Base-by-base conservation (phyloP, 2,113 vertebrate genomes). In the Tychaedon coryphoeus region DNA sequence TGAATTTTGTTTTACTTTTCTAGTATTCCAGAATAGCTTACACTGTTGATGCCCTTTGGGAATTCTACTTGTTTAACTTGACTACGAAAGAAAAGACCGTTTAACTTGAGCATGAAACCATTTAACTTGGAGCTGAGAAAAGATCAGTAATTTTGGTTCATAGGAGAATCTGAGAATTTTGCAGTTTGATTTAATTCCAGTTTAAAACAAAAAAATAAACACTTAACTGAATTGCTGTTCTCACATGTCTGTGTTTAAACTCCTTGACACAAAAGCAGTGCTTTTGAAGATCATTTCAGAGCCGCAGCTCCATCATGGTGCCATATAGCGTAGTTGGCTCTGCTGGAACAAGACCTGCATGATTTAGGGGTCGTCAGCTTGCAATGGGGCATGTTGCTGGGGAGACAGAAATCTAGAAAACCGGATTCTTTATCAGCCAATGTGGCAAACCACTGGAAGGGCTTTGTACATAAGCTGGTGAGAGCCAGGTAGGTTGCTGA, bases 1-100 rank as follows among this genome's bases (percentile, higher is more conserved):
- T 54, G 10, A 84, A 38, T 78, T 90, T 87, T 75, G 9, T 15
- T 93, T 90, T 89, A 60, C 38, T 90, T 81, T 81, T 67, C 51
- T 82, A 4, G 29, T 53, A 36, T 75, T 91, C 48, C 43, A 53
- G 36, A 91, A 60, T 48, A 75, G 24, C 57, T 88, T 64, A 23
- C 6, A 75, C 72, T 50, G 10, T 58, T 75, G 29, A 42, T 85
- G 45, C 45, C 40, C 31, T 82, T 60, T 79, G 53, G 33, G 58
- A 82, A 33, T 51, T 87, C 65, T 74, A 33, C 10, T 61, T 90
- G 65, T 60, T 71, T 95, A 53, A 29, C 16, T 94, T 90, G 58
- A 75, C 25, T 66, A 28, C 8, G 14, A 50, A 50, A 50, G 48
- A 50, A 50, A 50, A 50, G 48, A 50, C 48, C 25, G 26, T 50